phyloP scores from a whole-genome alignment of 2,888 invertebrate genomes.

The Pseudoips prasinana region DNA sequence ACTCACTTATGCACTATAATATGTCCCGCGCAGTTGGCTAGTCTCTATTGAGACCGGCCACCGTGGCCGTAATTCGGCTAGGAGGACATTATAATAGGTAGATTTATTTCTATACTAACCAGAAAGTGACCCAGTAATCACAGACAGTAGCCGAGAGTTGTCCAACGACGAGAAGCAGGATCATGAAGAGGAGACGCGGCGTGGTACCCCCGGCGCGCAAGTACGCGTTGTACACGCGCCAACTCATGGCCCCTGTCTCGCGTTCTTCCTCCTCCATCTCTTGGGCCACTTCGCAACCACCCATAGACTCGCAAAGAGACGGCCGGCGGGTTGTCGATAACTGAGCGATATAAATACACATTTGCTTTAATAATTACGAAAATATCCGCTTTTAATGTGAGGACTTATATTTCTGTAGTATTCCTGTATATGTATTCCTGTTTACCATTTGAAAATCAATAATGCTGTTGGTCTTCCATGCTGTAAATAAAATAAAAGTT shows the following conservation, averaged over 20 bases:
- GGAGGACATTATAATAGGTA: too few relatives aligned
- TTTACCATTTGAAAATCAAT: too few relatives aligned
- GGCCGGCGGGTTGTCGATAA: slow-evolving; percentile 71
- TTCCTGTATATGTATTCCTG: too few relatives aligned
- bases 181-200: slow-evolving; percentile 73
- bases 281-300: slow-evolving; percentile 68
- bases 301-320: slow-evolving; percentile 71
- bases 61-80: too few relatives aligned
- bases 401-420: too few relatives aligned
- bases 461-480: too few relatives aligned
- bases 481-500: too few relatives aligned
- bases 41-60: too few relatives aligned
- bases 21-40: too few relatives aligned
- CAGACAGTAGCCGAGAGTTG: slow-evolving; percentile 86
- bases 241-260: slow-evolving; percentile 84
- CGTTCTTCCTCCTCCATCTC: slow-evolving; percentile 84
- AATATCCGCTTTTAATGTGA: too few relatives aligned
- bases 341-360: slow-evolving; percentile 41
- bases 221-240: slow-evolving; percentile 84
- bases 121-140: slow-evolving; percentile 90
- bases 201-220: slow-evolving; percentile 82
- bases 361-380: neutral
- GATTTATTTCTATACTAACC: slow-evolving; percentile 78
- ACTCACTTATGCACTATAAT: too few relatives aligned
- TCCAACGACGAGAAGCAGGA: slow-evolving; percentile 82